Conservation (phyloP, 2,888 invertebrate genomes). For the Priocnemis perturbator region DNA sequence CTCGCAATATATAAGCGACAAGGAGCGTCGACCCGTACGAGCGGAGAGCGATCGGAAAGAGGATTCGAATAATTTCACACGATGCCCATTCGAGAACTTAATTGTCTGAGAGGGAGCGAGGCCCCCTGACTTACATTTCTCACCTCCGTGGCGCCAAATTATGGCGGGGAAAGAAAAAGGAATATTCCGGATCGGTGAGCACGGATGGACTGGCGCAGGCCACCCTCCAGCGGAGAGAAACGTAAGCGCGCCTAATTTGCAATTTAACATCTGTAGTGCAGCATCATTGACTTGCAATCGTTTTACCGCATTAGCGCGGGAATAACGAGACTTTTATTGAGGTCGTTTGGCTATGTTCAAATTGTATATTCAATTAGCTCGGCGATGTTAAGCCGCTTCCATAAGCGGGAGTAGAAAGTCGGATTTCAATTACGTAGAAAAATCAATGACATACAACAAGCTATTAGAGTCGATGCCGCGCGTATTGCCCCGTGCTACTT, state of each 20-base stretch:
- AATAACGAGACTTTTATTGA: too few relatives aligned
- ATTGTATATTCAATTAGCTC: background rate
- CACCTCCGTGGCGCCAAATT: constrained; percentile 31
- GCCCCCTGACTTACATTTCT: constrained; percentile 14
- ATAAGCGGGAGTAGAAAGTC: too few relatives aligned
- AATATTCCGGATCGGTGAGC: constrained; percentile 30
- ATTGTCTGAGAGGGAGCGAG: constrained; percentile 35
- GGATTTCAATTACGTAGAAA: background rate
- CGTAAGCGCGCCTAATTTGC: constrained; percentile 38
- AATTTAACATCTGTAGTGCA: constrained; percentile 40
- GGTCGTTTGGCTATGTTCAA: background rate
- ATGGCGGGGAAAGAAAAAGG: constrained; percentile 23
- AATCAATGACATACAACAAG: background rate
- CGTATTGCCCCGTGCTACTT: too few relatives aligned
- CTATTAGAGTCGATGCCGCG: background rate
- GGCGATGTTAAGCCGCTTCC: too few relatives aligned
- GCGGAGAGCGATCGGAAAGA: constrained; percentile 41
- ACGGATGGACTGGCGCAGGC: background rate
- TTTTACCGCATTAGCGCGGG: constrained; percentile 2
- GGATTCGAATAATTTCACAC: constrained; percentile 47
- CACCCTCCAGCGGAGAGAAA: constrained; percentile 21
- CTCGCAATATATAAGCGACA: constrained; percentile 19
- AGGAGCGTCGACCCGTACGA: constrained; percentile 33
- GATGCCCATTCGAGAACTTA: constrained; percentile 49
- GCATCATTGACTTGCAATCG: constrained; percentile 21